Conservation (phyloP, 2,113 vertebrate genomes). For the Phyllostomus hastatus region DNA sequence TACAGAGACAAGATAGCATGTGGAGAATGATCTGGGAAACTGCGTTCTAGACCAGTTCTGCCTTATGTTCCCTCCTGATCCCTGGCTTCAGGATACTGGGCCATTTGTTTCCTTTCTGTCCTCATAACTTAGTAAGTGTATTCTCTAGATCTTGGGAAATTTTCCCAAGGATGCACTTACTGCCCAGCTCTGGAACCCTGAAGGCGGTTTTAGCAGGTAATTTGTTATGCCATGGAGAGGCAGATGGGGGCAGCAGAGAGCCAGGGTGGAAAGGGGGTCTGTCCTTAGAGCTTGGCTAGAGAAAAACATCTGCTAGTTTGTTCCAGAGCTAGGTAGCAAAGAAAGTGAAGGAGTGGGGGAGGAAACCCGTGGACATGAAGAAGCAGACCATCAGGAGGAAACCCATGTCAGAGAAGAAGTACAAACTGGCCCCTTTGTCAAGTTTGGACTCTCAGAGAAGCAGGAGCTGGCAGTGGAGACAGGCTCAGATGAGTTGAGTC, state of each 20-base stretch:
- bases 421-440: neutral
- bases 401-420: neutral
- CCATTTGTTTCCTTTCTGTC: neutral
- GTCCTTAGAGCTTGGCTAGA: neutral
- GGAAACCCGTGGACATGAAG: neutral
- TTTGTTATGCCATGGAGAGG: neutral
- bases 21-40: neutral
- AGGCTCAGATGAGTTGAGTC: neutral
- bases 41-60: neutral
- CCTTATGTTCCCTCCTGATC: neutral
- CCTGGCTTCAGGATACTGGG: neutral
- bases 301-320: neutral
- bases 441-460: neutral
- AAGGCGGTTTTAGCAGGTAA: neutral
- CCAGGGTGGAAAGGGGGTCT: neutral
- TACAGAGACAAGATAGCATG: neutral
- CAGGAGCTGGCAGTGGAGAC: neutral
- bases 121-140: neutral
- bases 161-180: neutral
- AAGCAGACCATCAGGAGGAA: neutral
- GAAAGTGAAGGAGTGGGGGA: neutral
- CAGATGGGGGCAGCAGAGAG: neutral
- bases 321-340: neutral
- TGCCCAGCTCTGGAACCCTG: neutral
- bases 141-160: neutral